Conservation (phyloP, 2,113 vertebrate species). For the Mystacornis crossleyi region DNA sequence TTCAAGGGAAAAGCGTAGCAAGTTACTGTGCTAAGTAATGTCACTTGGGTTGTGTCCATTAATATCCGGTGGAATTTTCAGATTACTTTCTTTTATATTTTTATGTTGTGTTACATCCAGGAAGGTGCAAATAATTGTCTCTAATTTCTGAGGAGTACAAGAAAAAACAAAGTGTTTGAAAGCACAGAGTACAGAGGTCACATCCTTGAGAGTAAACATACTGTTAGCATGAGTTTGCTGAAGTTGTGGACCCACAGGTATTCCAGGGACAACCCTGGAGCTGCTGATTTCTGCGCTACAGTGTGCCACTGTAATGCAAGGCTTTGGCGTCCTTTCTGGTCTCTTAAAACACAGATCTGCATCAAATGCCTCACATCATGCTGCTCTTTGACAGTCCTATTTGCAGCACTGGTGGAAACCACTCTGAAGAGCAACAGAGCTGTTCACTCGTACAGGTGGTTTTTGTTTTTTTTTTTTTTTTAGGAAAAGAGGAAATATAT, state of each 20-base stretch:
- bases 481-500: too few species aligned
- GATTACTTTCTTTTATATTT: not conserved
- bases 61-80: not conserved
- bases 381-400: not conserved
- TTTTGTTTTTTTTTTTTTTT: too few species aligned
- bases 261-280: too few species aligned
- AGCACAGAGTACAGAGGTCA: not conserved
- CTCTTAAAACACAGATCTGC: not conserved
- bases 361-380: not conserved
- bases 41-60: not conserved
- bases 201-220: not conserved
- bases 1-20: not conserved
- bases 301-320: fast-evolving
- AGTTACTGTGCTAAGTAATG: not conserved
- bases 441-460: not conserved
- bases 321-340: not conserved
- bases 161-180: not conserved
- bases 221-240: not conserved
- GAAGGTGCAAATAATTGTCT: not conserved
- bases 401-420: not conserved
- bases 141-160: not conserved
- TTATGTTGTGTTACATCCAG: not conserved
- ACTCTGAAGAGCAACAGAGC: not conserved
- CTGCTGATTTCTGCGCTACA: not conserved
- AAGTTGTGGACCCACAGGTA: not conserved